Conservation (phyloP, 2,797 vertebrate species). For the Lateolabrax maculatus region DNA sequence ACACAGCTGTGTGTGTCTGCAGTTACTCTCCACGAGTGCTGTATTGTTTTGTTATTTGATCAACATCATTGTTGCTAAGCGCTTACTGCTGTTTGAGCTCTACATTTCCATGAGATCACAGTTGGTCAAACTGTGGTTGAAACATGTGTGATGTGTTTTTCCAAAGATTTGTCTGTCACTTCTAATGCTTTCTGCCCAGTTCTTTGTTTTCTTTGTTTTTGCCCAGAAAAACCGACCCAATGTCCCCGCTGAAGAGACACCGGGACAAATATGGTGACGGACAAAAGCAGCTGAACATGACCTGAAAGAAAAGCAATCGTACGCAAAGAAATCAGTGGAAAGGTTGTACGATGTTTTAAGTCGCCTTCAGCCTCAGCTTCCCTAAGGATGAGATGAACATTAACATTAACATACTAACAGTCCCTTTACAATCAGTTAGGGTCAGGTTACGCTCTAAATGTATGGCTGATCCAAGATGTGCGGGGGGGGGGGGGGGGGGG, state of each 20-base stretch:
- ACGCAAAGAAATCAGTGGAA: neutral
- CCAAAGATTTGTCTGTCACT: neutral
- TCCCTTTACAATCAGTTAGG: too few species aligned
- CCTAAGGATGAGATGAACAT: neutral
- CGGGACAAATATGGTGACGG: neutral
- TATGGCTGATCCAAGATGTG: too few species aligned
- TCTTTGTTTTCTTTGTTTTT: neutral
- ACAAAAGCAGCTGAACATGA: neutral
- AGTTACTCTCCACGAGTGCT: neutral
- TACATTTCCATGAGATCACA: conserved; percentile 31
- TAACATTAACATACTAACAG: neutral
- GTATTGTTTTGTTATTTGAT: conserved; percentile 23
- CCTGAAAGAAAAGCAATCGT: neutral
- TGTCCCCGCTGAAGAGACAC: neutral
- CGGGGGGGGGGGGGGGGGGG: too few species aligned
- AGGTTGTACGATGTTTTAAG: neutral
- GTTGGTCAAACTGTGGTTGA: conserved; percentile 1
- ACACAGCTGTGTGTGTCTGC: conserved; percentile 23
- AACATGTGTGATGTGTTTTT: conserved; percentile 21
- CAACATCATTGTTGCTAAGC: conserved; percentile 6
- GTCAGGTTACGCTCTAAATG: too few species aligned
- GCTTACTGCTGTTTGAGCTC: conserved; percentile 12
- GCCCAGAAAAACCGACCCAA: too few species aligned
- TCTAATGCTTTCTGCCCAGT: neutral
- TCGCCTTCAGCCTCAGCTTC: neutral